Evolutionary conservation across 1,140 invertebrate species (phyloP).

Genomic region (Popillia japonica): DNA sequence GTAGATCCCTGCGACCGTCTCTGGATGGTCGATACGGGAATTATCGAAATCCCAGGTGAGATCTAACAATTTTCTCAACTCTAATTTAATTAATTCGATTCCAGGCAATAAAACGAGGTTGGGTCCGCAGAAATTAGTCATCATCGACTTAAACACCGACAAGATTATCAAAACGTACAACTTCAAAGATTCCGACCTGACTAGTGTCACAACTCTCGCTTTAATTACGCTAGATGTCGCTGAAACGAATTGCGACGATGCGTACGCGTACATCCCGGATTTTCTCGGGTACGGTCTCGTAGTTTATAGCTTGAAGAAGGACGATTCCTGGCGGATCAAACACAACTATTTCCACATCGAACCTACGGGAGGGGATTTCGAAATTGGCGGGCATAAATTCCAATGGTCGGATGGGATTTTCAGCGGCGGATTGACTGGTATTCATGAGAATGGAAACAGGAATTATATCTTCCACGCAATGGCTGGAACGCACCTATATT

Average conservation of each 20-base stretch:
- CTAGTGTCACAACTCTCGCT: slow-evolving; percentile 63
- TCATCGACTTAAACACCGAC: slow-evolving; percentile 71
- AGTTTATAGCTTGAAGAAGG: slow-evolving; percentile 71
- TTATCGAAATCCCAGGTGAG: slow-evolving; percentile 63
- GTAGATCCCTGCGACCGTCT: slow-evolving; percentile 74
- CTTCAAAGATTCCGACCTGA: slow-evolving; percentile 60
- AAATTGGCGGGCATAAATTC: slow-evolving; percentile 69
- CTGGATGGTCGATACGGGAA: slow-evolving; percentile 78
- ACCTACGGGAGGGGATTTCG: slow-evolving; percentile 72
- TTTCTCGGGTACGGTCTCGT: slow-evolving; percentile 72
- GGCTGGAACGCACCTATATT: slow-evolving; percentile 71
- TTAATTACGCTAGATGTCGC: slow-evolving; percentile 72
- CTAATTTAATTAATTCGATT: background rate
- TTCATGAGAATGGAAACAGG: slow-evolving; percentile 64
- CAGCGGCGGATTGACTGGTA: slow-evolving; percentile 69
- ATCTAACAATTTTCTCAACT: background rate
- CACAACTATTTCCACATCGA: slow-evolving; percentile 81
- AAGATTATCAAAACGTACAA: slow-evolving; percentile 60
- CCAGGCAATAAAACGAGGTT: slow-evolving; percentile 65
- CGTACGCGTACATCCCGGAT: slow-evolving; percentile 78
- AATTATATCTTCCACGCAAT: slow-evolving; percentile 75
- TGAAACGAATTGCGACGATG: slow-evolving; percentile 67
- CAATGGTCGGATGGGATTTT: slow-evolving; percentile 80
- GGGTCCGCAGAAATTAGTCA: slow-evolving; percentile 69
- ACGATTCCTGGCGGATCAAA: slow-evolving; percentile 72